phyloP scores from a whole-genome alignment of 2,797 vertebrate species.

The Pseudomugil gertrudae region DNA sequence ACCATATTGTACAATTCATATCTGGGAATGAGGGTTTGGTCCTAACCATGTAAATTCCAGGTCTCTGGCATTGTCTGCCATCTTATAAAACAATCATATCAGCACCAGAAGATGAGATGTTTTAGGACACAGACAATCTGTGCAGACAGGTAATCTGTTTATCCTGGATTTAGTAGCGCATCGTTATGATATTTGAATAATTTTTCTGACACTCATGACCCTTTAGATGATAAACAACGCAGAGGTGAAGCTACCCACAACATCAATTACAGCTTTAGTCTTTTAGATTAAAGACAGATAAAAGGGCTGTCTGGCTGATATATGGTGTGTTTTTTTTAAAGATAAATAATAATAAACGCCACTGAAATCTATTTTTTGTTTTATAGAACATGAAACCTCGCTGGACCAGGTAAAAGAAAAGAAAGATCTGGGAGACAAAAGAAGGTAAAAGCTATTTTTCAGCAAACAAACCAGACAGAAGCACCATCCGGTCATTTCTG shows the following conservation, averaged over 20 bases:
- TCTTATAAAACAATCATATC: not conserved
- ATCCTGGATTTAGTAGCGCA: not conserved
- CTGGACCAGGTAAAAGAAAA: constrained; percentile 21
- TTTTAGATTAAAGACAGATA: constrained; percentile 15
- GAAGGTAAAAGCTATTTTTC: constrained; percentile 39
- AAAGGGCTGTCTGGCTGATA: constrained; percentile 1
- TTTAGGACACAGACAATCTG: constrained; percentile 20
- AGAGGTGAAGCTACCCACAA: not conserved
- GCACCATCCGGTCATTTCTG: constrained; percentile 25
- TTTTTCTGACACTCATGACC: constrained; percentile 2
- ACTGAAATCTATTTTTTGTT: constrained; percentile 19
- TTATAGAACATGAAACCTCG: constrained; percentile 7
- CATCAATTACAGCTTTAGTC: not conserved
- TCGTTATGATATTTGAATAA: not conserved
- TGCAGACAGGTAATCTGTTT: constrained; percentile 12
- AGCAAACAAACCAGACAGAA: constrained; percentile 53
- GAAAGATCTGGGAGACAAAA: constrained; percentile 20
- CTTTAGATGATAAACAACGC: constrained; percentile 3
- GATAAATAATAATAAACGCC: constrained; percentile 26
- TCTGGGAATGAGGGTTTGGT: not conserved
- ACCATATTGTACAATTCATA: not conserved
- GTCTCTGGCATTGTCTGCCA: not conserved
- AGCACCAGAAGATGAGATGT: not conserved
- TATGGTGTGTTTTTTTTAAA: no score
- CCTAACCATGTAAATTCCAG: not conserved